Conservation (phyloP, 2,888 invertebrate genomes). For the Dichetophora obliterata region DNA sequence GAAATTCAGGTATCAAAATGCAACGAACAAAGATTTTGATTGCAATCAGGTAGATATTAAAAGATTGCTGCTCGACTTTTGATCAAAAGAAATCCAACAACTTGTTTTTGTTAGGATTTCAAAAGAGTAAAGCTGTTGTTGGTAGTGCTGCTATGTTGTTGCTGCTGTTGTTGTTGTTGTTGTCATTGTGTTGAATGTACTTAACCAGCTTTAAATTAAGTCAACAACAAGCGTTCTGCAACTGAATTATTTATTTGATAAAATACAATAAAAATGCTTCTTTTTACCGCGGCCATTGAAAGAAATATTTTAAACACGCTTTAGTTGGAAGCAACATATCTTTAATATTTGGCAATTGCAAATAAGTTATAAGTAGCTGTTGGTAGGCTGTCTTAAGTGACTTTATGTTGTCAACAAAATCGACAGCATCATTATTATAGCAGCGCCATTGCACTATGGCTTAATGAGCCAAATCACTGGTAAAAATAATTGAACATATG, state of each 20-base stretch:
- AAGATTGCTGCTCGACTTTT: neutral
- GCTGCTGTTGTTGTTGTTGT: neutral
- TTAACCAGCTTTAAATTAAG: neutral
- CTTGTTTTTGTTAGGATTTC: conserved; percentile 14
- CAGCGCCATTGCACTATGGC: conserved; percentile 4
- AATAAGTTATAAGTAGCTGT: no score
- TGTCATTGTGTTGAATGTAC: neutral
- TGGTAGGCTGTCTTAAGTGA: no score
- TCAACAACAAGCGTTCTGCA: conserved; percentile 14
- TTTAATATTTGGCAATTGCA: no score
- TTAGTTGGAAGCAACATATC: no score
- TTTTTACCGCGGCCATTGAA: neutral
- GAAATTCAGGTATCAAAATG: neutral
- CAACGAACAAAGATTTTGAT: conserved; percentile 7
- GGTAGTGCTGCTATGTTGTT: conserved; percentile 3
- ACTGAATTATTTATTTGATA: conserved; percentile 29
- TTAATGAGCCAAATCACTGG: no score
- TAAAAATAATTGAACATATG: no score
- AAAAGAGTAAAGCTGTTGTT: conserved; percentile 29
- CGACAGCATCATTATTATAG: no score
- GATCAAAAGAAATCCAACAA: no score
- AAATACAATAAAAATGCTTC: conserved; percentile 14
- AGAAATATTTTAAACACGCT: neutral
- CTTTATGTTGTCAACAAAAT: conserved; percentile 2
- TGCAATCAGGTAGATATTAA: neutral